Evolutionary conservation across 2,797 vertebrate genomes (phyloP), one percentile per base, ranked within the genome.

Genomic region (Ibycter americanus): DNA sequence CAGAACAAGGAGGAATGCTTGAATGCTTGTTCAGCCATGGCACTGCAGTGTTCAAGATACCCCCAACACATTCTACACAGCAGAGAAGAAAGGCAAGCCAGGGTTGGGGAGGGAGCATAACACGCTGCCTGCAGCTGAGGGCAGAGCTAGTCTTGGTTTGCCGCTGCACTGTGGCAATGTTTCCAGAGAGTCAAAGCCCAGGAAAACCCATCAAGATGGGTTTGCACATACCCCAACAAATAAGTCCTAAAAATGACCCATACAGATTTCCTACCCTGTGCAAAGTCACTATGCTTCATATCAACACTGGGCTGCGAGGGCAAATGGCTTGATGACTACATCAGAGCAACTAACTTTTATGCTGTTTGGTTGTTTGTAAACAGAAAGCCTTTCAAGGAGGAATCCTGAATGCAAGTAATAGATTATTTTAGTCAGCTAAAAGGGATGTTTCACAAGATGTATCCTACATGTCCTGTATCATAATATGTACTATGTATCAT

Each of bases 91-190:
- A 73, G 56, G 42, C 26, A 23, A 68, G 32, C 3, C 0, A 0
- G 0, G 4, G 62, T 1, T 0, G 0, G 25, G 18, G 27, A 49
- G 20, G 26, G 11, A 77, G 23, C 0, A 0, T 7, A 42, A 40
- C n/a, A 23, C 0, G 0, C 79, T 61, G 56, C 49, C 58, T 21
- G 40, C 19, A 70, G 58, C 74, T 21, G 2, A 68, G 73, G 34
- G 32, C 84, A 76, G 46, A 82, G 66, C 21, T 46, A 38, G 31
- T 8, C 12, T 36, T 34, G 61, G 12, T 44, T 82, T 87, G 73
- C 58, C 46, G 44, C 68, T 89, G n/a, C 11, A 20, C 54, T 29
- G n/a, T 20, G 52, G 19, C 0, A 0, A 4, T 21, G 15, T 9
- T 71, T 76, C 44, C 61, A 84, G 63, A 62, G 47, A 86, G 9